Conservation (phyloP, 2,113 vertebrate genomes). For the Misgurnus mizolepis region DNA sequence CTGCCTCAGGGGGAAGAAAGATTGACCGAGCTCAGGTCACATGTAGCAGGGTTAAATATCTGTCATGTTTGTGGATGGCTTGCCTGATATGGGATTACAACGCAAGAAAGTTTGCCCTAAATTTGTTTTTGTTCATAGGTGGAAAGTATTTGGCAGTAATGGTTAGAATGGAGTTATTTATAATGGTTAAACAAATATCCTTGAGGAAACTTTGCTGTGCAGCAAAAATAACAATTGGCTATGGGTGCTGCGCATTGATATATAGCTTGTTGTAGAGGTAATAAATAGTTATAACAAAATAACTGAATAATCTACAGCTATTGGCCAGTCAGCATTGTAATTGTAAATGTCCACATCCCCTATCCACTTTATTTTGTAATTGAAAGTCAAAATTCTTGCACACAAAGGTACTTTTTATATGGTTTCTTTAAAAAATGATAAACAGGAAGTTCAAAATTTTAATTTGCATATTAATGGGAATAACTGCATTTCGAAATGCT, state of each 20-base stretch:
- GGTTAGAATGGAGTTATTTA: not conserved
- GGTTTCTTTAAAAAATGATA: not conserved
- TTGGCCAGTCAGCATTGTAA: no score
- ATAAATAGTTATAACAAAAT: no score
- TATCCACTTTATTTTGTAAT: no score
- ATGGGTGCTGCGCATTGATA: no score
- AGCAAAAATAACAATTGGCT: not conserved
- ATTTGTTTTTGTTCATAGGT: conserved; percentile 4
- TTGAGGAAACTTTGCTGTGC: not conserved
- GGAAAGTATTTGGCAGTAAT: conserved; percentile 2
- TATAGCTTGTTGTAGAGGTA: no score
- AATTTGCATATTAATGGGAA: conserved; percentile 11
- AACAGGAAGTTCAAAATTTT: not conserved
- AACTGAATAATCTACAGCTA: no score
- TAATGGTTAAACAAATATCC: not conserved
- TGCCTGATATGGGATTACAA: not conserved
- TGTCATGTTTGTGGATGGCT: conserved; percentile 26
- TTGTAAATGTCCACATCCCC: no score
- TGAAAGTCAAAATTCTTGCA: no score
- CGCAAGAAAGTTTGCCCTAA: not conserved
- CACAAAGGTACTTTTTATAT: not conserved
- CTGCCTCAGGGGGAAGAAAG: conserved; percentile 36
- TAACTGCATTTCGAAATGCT: not conserved
- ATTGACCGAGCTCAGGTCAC: not conserved
- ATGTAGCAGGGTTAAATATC: conserved; percentile 28